These are phyloP conservation scores for Ganaspis brasiliensis DNA, from an alignment of 2,888 invertebrate species.

Conservation along the genomic window DNA sequence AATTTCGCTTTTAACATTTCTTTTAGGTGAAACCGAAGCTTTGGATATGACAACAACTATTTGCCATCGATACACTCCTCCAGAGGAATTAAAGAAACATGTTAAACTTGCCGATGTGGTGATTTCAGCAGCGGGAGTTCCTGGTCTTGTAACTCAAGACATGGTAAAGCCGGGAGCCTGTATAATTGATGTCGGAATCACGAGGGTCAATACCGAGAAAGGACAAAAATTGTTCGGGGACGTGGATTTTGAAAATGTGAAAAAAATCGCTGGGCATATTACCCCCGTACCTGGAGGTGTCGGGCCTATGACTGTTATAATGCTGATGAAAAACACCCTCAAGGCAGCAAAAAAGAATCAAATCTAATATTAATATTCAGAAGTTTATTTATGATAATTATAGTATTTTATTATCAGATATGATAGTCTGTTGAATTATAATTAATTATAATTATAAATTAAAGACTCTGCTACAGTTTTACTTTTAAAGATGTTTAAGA, in stretches of 20 bases:
- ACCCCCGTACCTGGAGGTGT: slow-evolving; percentile 97
- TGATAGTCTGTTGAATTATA: too few relatives aligned
- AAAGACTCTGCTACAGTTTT: too few relatives aligned
- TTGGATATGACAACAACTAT: slow-evolving; percentile 95
- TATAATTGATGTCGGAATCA: slow-evolving; percentile 94
- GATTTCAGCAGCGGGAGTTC: slow-evolving; percentile 88
- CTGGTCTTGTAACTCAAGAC: slow-evolving; percentile 88
- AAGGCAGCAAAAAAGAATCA: slow-evolving; percentile 84
- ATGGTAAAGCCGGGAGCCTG: slow-evolving; percentile 95
- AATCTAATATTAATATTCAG: not conserved
- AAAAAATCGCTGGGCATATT: slow-evolving; percentile 90
- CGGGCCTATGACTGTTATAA: slow-evolving; percentile 96
- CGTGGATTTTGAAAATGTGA: slow-evolving; percentile 93
- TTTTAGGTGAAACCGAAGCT: slow-evolving; percentile 82
- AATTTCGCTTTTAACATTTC: too few relatives aligned
- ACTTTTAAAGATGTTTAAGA: not conserved
- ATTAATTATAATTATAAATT: too few relatives aligned
- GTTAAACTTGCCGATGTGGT: slow-evolving; percentile 90
- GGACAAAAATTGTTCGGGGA: slow-evolving; percentile 93
- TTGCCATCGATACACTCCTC: slow-evolving; percentile 93
- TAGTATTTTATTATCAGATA: too few relatives aligned
- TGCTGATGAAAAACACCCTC: slow-evolving; percentile 95
- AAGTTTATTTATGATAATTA: too few relatives aligned
- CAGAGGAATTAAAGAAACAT: slow-evolving; percentile 86
- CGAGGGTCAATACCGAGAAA: slow-evolving; percentile 84